Percentiles rank a stretch among this genome's conserved stretches.
These are phyloP conservation scores for Eilema griseolum DNA, from an alignment of 2,888 invertebrate species.

Conservation along the genomic window DNA sequence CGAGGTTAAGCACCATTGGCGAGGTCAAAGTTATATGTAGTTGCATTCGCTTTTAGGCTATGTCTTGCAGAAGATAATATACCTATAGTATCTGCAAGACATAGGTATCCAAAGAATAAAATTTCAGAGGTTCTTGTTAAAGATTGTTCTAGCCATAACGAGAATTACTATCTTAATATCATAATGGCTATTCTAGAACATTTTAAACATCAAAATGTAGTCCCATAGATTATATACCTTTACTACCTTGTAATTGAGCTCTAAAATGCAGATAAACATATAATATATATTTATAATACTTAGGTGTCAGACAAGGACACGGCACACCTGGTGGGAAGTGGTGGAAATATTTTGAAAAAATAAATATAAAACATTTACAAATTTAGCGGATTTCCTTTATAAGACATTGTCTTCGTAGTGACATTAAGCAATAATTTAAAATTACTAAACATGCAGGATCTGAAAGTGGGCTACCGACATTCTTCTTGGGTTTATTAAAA, in stretches of 20 bases:
- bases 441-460: conserved; percentile 5
- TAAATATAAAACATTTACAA: too few relatives aligned
- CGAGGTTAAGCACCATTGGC: not conserved
- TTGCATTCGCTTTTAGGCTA: too few relatives aligned
- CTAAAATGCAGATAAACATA: too few relatives aligned
- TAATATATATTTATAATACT: too few relatives aligned
- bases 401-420: not conserved
- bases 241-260: too few relatives aligned
- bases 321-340: too few relatives aligned
- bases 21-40: not conserved
- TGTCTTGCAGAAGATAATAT: too few relatives aligned
- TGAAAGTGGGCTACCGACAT: conserved; percentile 41
- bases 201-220: not conserved
- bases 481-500: conserved; percentile 37
- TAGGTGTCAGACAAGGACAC: too few relatives aligned
- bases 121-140: not conserved
- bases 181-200: not conserved
- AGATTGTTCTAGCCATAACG: not conserved
- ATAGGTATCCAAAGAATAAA: too few relatives aligned
- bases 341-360: too few relatives aligned
- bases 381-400: not conserved
- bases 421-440: not conserved
- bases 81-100: too few relatives aligned
- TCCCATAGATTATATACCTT: not conserved
- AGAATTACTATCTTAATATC: too few relatives aligned